Evolutionary conservation across 2,797 vertebrate genomes (phyloP).

Genomic region (Atherinosoma microstoma): DNA sequence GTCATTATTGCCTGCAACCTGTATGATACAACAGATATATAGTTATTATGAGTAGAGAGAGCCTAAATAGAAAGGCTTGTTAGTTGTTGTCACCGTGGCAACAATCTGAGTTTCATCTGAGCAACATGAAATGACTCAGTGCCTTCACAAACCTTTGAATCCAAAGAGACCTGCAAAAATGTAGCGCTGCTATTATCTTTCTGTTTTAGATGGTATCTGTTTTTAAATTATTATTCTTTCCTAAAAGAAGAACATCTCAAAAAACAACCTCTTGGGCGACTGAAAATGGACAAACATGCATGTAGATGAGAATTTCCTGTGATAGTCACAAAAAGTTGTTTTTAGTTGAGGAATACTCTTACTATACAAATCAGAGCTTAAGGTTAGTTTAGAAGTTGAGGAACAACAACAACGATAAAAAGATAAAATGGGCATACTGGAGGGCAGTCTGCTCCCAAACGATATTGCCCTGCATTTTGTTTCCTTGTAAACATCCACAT

Average conservation of each 20-base stretch:
- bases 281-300: neutral
- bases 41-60: neutral
- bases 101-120: neutral
- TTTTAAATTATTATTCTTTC: neutral
- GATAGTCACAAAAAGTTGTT: neutral
- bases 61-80: constrained; percentile 2
- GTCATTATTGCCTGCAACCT: neutral
- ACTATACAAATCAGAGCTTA: neutral
- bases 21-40: neutral
- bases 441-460: neutral
- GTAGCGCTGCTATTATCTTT: too few relatives aligned
- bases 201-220: too few relatives aligned
- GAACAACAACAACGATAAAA: neutral
- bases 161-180: neutral
- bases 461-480: too few relatives aligned
- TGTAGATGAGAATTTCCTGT: neutral
- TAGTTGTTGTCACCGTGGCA: constrained; percentile 15
- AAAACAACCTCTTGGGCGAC: neutral
- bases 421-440: neutral
- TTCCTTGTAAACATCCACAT: too few relatives aligned
- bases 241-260: too few relatives aligned
- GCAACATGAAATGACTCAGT: constrained; percentile 1
- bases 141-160: constrained; percentile 4
- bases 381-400: neutral
- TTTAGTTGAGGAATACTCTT: neutral